Evolutionary conservation across 1,140 invertebrate species (phyloP), one percentile per base, ranked within the genome.

Genomic region (Lordiphosa collinella): DNA sequence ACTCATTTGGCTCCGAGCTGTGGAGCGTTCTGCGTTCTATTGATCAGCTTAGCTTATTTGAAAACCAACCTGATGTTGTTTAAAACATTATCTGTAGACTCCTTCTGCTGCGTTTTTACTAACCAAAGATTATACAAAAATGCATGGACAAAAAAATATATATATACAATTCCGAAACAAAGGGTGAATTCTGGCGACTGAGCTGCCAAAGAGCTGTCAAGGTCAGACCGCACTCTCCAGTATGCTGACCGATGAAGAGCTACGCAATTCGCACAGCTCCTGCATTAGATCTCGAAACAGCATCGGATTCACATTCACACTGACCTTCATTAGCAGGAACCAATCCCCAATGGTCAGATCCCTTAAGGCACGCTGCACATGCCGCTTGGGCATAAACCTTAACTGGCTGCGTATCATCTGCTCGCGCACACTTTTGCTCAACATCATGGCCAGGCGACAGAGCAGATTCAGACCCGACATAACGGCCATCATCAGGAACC

Each of bases 401-500:
- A 80, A 71, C 56, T 92, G 91, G 11, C 91, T 91, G 70, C 91
- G 91, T 9, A 94, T 89, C 64, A 93, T 89, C 46, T 86, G 71
- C 22, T 84, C 55, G 0, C 88, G 80, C 35, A 89, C 48, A 52
- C 64, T 41, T 31, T 68, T 47, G 75, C 54, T 89, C 35, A 57
- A 59, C 71, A 87, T 66, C 43, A 73, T 56, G 4, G 70, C 58
- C 35, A 74, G 37, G 9, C 89, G 89, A 70, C 93, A 95, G 1
- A 95, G 61, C 1, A 96, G 79, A 29, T 92, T 91, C 6, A 94
- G 62, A 12, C 90, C 90, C 0, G 94, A 92, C 2, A 95, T 62
- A 8, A 93, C 66, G 3, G 92, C 90, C 34, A 96, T 89, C 14
- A 94, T 88, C 11, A 95, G 91, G 58, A 96, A 93, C 95, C 95